phyloP scores from a whole-genome alignment of 2,113 vertebrate species.

The Albula goreensis region DNA sequence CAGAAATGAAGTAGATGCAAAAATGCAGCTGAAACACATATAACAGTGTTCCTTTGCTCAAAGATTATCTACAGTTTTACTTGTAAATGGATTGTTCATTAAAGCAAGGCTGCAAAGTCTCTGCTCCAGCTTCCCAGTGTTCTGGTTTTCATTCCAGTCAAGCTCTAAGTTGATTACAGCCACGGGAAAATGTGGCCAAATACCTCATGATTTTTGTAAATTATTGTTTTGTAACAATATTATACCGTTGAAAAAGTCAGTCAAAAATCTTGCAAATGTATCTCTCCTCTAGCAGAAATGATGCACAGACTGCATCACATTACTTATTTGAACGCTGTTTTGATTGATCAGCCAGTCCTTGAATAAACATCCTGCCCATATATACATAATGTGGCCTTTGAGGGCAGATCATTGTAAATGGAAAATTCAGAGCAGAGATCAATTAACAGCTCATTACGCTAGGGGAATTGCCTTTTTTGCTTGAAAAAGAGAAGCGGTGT shows the following conservation, averaged over 20 bases:
- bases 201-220: background rate
- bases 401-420: background rate
- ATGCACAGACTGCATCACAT: background rate
- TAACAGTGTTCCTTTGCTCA: background rate
- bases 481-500: background rate
- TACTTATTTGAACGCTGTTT: background rate
- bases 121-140: background rate
- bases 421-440: background rate
- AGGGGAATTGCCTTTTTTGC: background rate
- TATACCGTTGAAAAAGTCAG: background rate
- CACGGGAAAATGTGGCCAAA: background rate
- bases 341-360: too few relatives aligned
- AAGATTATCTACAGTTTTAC: background rate
- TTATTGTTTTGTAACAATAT: background rate
- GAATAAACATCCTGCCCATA: background rate
- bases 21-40: background rate
- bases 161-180: background rate
- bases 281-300: background rate
- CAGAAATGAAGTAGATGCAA: background rate
- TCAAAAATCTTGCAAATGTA: background rate
- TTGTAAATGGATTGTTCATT: background rate
- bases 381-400: background rate
- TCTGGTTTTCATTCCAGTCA: background rate
- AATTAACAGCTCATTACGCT: background rate
- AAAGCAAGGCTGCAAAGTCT: background rate